Evolutionary conservation across 2,113 vertebrate species (phyloP), one percentile per base, ranked within the genome.

Genomic region (Tetraodon nigroviridis): DNA sequence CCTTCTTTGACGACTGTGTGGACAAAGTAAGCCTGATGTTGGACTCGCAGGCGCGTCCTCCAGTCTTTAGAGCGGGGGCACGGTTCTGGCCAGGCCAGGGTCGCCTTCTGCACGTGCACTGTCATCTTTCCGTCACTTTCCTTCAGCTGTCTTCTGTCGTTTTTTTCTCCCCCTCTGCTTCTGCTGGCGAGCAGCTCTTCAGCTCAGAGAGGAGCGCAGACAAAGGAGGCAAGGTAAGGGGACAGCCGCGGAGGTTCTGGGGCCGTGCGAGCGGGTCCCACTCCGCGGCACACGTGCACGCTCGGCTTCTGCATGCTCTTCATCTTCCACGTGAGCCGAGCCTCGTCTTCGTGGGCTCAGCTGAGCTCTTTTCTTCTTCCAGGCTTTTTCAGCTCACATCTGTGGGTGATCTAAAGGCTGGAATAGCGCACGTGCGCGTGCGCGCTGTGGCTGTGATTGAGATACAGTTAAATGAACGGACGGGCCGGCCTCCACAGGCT

Each of bases 1-100:
- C 94, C 0, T 99, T 99, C 89, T 99, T 99, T 73, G 97, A 99
- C 79, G 97, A 99, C 87, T 99, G 97, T 7, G 94, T 99, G 63
- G 94, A 98, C 83, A 99, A 99, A 90, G 97, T 99, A 59, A 76
- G 80, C n/a, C 3, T 18, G 8, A 40, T 52, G 3, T 59, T 15
- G 5, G 16, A 6, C 7, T 4, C 5, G 24, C 24, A 6, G 44
- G 44, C n/a, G 14, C 17, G 6, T 72, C 7, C 45, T 17, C 5
- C 2, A 3, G 22, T 32, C 29, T 10, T 32, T 32, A 7, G 8
- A 32, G 29, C 8, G 29, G 8, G 6, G 29, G 6, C 5, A 32
- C 8, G 29, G 2, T 32, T 32, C 11, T 2, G 11, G 2, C 11
- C 45, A 5, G 45, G 7, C 45, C 16, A 19, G 7, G 32, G 7